A percentile compares a stretch with the other conserved stretches of the same genome.
Conservation (phyloP, 2,113 vertebrate species). For the Gorsachius goisagi region DNA sequence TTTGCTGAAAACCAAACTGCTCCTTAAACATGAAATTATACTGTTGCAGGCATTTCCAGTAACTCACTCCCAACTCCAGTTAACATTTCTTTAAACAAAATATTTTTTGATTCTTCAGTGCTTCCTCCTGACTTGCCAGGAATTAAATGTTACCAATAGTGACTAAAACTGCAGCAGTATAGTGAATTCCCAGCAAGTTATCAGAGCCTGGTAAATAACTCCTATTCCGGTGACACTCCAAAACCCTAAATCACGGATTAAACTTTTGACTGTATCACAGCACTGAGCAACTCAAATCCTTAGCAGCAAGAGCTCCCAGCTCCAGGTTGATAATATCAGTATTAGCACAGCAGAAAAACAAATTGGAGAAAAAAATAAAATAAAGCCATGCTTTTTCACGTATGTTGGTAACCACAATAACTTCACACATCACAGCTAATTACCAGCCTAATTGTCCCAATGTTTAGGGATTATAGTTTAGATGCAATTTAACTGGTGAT, state of each 20-base stretch:
- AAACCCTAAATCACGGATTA: background rate
- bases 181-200: background rate
- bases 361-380: background rate
- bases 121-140: rapidly evolving
- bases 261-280: slow-evolving; percentile 18
- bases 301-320: background rate
- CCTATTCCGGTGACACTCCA: background rate
- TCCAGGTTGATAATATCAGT: background rate
- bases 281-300: background rate
- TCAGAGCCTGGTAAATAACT: background rate
- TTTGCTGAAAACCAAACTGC: background rate
- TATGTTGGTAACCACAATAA: background rate
- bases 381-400: background rate
- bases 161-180: background rate
- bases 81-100: background rate
- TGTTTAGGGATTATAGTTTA: background rate
- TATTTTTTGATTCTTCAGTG: background rate
- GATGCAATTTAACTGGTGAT: background rate
- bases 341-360: background rate
- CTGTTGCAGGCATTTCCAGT: background rate
- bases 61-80: background rate
- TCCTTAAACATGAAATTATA: background rate
- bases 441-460: background rate
- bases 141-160: background rate
- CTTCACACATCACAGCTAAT: background rate